These are phyloP conservation scores for Thinocorus orbignyianus DNA, from an alignment of 2,113 vertebrate species.

Conservation along the genomic window DNA sequence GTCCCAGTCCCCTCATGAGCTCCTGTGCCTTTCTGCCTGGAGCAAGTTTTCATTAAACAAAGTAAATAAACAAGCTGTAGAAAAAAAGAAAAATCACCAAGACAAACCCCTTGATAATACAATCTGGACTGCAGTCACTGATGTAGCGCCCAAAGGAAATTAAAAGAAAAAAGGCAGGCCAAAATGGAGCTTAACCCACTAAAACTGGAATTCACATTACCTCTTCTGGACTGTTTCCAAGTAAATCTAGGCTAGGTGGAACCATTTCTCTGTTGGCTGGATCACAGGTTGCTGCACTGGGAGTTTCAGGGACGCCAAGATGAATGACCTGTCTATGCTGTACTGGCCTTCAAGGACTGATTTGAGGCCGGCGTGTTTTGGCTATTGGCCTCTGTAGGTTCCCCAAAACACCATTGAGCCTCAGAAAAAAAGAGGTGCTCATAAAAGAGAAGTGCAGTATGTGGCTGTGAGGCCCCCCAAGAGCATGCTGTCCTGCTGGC, in stretches of 20 bases:
- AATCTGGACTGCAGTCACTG: background rate
- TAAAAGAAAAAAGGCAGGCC: background rate
- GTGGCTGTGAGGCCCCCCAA: rapidly evolving
- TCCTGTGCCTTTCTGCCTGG: background rate
- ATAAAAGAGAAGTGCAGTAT: background rate
- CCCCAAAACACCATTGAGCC: background rate
- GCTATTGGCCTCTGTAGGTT: background rate
- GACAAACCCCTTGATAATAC: background rate
- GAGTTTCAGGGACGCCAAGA: background rate
- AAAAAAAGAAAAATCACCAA: background rate
- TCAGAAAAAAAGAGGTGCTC: background rate
- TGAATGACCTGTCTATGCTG: background rate
- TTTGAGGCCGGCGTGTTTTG: background rate
- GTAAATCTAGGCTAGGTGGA: background rate
- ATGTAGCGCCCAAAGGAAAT: background rate
- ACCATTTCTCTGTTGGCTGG: background rate
- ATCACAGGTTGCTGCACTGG: background rate
- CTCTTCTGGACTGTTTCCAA: background rate
- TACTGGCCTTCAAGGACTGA: background rate
- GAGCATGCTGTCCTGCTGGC: background rate
- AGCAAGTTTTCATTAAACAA: background rate
- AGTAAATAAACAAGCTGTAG: background rate
- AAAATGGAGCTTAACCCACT: background rate
- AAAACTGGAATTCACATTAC: background rate
- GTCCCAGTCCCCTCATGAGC: background rate